Evolutionary conservation across 2,888 invertebrate genomes (phyloP), one percentile per base, ranked within the genome.

Genomic region (Ommatoiulus sabulosus): DNA sequence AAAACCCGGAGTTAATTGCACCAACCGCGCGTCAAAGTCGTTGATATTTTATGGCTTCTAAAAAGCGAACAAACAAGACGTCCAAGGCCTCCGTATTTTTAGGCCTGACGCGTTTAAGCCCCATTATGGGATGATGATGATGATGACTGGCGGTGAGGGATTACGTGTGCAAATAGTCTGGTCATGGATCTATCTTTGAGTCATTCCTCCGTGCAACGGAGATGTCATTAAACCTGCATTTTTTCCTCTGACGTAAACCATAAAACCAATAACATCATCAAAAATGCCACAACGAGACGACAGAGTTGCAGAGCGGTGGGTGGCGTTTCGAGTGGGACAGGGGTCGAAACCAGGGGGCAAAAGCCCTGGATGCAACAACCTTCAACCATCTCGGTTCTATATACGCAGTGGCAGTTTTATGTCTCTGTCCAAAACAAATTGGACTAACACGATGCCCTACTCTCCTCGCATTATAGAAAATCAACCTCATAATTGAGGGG

Each of bases 51-150:
- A 63, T 63, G 20, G 20, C 20, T 20, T 63, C 20, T 20, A 63
- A 63, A 48, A 63, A 63, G 63, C 63, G 63, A 63, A 52, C 52
- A 52, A 52, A 52, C 52, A 15, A 52, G 52, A 15, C 52, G 52
- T 63, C n/a, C 63, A 63, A 63, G 63, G 63, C 63, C 63, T 63
- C 63, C 63, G 63, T 63, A 63, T 63, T 63, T 63, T 63, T 63
- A 63, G 63, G 63, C 20, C 63, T 63, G 63, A 15, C 63, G 17
- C 57, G 10, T n/a, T 20, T 20, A 63, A 63, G 63, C 63, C 63
- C 63, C 63, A 63, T 63, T 63, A 63, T 63, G 63, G 63, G 63
- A 63, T 20, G 63, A 63, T 63, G 63, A 57, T 57, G 57, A 63
- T 63, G 63, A n/a, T 63, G 63, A 63, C 63, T 63, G 63, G 63